Conservation (phyloP, 2,113 vertebrate species). For the Hyla sarda region DNA sequence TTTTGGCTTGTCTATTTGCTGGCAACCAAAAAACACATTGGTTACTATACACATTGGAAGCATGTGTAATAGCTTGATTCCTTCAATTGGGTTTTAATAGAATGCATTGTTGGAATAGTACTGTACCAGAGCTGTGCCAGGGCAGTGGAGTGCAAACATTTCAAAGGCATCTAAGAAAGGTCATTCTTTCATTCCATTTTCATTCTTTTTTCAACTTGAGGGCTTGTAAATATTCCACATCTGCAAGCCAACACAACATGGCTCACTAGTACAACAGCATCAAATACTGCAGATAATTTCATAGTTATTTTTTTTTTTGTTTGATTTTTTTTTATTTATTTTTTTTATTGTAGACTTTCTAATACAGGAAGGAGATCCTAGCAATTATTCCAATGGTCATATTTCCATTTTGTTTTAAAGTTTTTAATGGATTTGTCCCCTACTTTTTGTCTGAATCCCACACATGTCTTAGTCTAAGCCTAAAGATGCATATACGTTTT, state of each 20-base stretch:
- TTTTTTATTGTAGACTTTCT: not conserved
- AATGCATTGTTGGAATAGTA: constrained; percentile 23
- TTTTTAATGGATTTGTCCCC: no score
- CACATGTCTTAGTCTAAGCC: no score
- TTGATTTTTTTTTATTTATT: no score
- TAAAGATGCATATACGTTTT: no score
- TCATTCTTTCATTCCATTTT: not conserved
- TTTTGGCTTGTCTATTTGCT: not conserved
- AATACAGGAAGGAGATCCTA: not conserved
- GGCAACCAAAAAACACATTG: constrained; percentile 13
- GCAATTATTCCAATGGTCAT: not conserved
- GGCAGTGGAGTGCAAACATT: not conserved
- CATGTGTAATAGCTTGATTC: constrained; percentile 25
- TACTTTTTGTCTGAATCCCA: no score
- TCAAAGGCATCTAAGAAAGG: constrained; percentile 5
- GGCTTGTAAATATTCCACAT: not conserved
- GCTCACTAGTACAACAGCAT: not conserved
- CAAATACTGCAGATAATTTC: not conserved
- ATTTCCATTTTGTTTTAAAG: not conserved
- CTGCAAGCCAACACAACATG: not conserved
- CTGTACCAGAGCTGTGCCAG: not conserved
- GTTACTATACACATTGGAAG: constrained; percentile 36
- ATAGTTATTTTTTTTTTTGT: no score
- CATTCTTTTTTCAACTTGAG: not conserved
- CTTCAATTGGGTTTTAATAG: not conserved